Evolutionary conservation across 1,140 invertebrate species (phyloP).

Genomic region (Protaetia brevitarsis): DNA sequence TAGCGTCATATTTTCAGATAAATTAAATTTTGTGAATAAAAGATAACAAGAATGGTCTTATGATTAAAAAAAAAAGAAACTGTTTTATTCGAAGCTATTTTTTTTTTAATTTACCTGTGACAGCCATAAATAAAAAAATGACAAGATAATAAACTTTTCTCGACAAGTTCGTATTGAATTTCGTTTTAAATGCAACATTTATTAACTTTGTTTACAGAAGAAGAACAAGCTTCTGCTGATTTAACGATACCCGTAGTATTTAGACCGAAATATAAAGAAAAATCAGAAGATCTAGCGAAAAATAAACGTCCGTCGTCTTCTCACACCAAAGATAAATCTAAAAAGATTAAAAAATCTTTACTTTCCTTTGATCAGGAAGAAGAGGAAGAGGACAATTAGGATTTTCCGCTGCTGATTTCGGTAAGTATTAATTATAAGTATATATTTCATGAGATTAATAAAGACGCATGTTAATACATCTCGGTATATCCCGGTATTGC

Average conservation of each 20-base stretch:
- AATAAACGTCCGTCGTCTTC: slow-evolving; percentile 17
- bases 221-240: slow-evolving; percentile 53
- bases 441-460: neutral
- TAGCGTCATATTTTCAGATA: no score
- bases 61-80: no score
- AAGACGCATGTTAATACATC: no score
- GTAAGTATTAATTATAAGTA: neutral
- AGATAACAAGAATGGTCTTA: no score
- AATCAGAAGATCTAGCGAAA: slow-evolving; percentile 31
- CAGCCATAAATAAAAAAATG: no score
- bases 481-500: no score
- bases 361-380: slow-evolving; percentile 56
- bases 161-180: no score
- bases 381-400: slow-evolving; percentile 51
- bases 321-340: slow-evolving; percentile 33
- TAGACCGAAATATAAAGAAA: slow-evolving; percentile 42
- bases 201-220: slow-evolving; percentile 44
- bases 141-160: no score
- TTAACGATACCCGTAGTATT: slow-evolving; percentile 56
- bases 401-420: neutral
- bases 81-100: no score
- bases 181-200: neutral
- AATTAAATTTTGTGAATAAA: no score
- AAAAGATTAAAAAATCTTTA: slow-evolving; percentile 46
- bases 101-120: no score